Percentiles rank a stretch among this genome's conserved stretches.
Conservation (phyloP, 2,113 vertebrate species). For the Myrmophylax atrothorax region DNA sequence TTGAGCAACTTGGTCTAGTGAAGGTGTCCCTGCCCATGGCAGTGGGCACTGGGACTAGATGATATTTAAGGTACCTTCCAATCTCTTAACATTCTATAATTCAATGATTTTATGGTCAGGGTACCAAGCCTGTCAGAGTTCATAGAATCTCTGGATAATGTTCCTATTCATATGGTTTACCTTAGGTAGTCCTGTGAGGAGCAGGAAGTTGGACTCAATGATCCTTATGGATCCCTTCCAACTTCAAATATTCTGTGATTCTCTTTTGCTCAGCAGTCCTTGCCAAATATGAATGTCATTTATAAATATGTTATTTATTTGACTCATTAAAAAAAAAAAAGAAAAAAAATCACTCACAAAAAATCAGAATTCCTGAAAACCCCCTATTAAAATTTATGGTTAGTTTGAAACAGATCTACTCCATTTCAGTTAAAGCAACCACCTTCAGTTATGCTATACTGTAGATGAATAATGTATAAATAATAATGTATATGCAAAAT, state of each 20-base stretch:
- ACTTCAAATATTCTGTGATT: neutral
- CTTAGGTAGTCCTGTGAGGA: neutral
- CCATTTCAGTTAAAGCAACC: neutral
- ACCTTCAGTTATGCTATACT: neutral
- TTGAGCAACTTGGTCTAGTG: neutral
- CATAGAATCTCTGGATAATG: neutral
- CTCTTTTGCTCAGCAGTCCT: neutral
- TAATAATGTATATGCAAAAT: neutral
- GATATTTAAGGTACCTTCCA: neutral
- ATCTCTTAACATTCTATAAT: neutral
- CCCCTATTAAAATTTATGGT: neutral
- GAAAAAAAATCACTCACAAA: neutral
- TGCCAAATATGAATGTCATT: neutral
- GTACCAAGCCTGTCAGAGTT: neutral
- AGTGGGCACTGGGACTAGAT: neutral
- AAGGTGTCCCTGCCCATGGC: neutral
- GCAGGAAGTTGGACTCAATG: accelerated
- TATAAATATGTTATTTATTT: neutral
- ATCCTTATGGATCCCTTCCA: neutral
- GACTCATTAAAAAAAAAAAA: neutral
- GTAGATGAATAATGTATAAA: neutral
- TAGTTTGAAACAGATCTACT: neutral
- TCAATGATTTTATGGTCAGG: neutral
- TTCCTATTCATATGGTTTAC: neutral
- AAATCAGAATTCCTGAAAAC: neutral